phyloP scores from a whole-genome alignment of 2,888 invertebrate species.

The Napeogenes sylphis region DNA sequence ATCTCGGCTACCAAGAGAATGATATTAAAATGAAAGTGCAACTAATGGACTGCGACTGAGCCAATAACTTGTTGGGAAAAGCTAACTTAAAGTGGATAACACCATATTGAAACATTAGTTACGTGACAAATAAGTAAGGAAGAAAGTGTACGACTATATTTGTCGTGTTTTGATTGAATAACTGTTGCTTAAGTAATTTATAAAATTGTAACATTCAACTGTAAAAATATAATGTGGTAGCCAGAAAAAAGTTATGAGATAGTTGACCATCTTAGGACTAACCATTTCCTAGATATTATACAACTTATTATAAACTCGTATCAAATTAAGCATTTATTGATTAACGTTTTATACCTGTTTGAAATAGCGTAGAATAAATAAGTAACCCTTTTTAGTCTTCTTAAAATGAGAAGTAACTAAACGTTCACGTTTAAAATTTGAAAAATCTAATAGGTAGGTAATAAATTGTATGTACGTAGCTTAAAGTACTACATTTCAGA shows the following conservation, averaged over 20 bases:
- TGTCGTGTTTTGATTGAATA: conserved; percentile 17
- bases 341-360: no score
- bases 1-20: conserved; percentile 32
- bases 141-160: conserved; percentile 18
- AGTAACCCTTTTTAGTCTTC: no score
- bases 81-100: conserved; percentile 14
- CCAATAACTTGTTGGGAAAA: conserved; percentile 21
- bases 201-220: background rate
- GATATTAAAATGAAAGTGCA: conserved; percentile 70
- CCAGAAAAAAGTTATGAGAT: background rate
- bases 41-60: conserved; percentile 52
- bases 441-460: no score
- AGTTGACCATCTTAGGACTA: no score
- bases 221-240: background rate
- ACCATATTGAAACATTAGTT: conserved; percentile 18
- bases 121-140: conserved; percentile 18
- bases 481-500: no score
- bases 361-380: no score
- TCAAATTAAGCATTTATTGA: no score
- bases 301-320: no score
- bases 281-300: no score
- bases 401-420: no score
- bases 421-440: no score
- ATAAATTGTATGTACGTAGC: no score
- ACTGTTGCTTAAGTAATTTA: conserved; percentile 8